Conservation (phyloP, 2,888 invertebrate genomes). For the Scaptomyza tumidula region DNA sequence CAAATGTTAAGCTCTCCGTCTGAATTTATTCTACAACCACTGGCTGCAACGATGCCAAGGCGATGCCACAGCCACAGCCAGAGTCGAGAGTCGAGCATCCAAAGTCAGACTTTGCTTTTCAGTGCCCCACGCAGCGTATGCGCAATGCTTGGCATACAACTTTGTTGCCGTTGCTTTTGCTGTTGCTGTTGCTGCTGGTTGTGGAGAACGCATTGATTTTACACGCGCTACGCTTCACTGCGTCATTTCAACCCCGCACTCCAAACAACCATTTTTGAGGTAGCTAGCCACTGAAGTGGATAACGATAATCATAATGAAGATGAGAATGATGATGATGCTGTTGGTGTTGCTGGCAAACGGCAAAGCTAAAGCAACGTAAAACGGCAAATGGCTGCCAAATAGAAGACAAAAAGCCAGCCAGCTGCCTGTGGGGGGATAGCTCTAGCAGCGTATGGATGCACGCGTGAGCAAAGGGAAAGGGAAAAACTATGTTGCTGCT, state of each 20-base stretch:
- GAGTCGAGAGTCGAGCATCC: not conserved
- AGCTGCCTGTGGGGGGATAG: not conserved
- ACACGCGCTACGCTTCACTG: conserved; percentile 50
- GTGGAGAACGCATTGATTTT: conserved; percentile 61
- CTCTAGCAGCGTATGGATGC: conserved; percentile 45
- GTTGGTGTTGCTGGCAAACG: conserved; percentile 12
- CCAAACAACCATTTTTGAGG: conserved; percentile 19
- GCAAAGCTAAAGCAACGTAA: conserved; percentile 52
- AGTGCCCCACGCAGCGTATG: conserved; percentile 58
- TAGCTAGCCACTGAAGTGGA: conserved; percentile 45
- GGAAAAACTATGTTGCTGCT: conserved; percentile 74
- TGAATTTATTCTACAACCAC: conserved; percentile 7
- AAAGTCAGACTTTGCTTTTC: conserved; percentile 13
- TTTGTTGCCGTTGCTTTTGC: conserved; percentile 8
- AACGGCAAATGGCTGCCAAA: conserved; percentile 70
- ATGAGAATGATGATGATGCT: conserved; percentile 29
- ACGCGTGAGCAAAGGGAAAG: conserved; percentile 73
- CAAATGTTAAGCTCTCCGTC: conserved; percentile 59
- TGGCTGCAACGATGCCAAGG: conserved; percentile 2
- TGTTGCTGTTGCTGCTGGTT: conserved; percentile 9
- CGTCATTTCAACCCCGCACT: conserved; percentile 10
- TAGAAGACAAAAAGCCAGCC: conserved; percentile 39
- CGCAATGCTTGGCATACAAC: conserved; percentile 48
- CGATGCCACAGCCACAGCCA: conserved; percentile 25
- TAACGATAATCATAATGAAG: conserved; percentile 28